A percentile compares a stretch with the other conserved stretches of the same genome.
Evolutionary conservation across 2,797 vertebrate species (phyloP).

Genomic region (Hephaestus fuliginosus): DNA sequence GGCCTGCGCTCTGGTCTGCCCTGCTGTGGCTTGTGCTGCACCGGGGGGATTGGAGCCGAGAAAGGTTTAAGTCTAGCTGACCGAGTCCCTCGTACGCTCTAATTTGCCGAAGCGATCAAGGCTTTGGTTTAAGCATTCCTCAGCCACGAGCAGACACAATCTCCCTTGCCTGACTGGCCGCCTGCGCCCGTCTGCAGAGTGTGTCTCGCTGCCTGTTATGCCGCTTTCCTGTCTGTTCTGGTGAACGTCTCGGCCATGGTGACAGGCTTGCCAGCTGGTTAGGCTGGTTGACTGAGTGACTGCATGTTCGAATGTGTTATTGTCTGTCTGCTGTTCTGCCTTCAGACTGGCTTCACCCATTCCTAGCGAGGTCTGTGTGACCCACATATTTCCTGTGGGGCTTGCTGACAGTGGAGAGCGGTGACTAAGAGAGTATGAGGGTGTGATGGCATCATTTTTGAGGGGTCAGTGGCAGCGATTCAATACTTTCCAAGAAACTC

Average conservation of each 20-base stretch:
- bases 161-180: conserved; percentile 61
- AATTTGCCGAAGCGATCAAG: conserved; percentile 68
- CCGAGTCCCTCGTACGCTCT: conserved; percentile 43
- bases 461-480: conserved; percentile 19
- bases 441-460: conserved; percentile 23
- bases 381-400: conserved; percentile 61
- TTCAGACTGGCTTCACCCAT: conserved; percentile 40
- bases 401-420: conserved; percentile 29
- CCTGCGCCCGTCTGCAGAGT: conserved; percentile 24
- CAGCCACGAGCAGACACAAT: conserved; percentile 42
- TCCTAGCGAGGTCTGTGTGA: conserved; percentile 57
- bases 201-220: conserved; percentile 24
- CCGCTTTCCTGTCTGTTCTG: conserved; percentile 47
- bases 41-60: conserved; percentile 47
- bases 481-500: conserved; percentile 41
- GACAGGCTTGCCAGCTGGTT: conserved; percentile 63
- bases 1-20: conserved; percentile 9
- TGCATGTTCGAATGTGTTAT: conserved; percentile 50
- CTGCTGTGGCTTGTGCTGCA: conserved; percentile 17
- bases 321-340: conserved; percentile 41
- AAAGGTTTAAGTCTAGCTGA: conserved; percentile 49
- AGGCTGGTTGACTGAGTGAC: conserved; percentile 58
- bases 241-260: conserved; percentile 43
- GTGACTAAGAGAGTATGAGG: conserved; percentile 34
- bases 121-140: conserved; percentile 55